These are phyloP conservation scores for Galeopsomyia nigrocyanea DNA, from an alignment of 2,888 invertebrate species.

Conservation along the genomic window DNA sequence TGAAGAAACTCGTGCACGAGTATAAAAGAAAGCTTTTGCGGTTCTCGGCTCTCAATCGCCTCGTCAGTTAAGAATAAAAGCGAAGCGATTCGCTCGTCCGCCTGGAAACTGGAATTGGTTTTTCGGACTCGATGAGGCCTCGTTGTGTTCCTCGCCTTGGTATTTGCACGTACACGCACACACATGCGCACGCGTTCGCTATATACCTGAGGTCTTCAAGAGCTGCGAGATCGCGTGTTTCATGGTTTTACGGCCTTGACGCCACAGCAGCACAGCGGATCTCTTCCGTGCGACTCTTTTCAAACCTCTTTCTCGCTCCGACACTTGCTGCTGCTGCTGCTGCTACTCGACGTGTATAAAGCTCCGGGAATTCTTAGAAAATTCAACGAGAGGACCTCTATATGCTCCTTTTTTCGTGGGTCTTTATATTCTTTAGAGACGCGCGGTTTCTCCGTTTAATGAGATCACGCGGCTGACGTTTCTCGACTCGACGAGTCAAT, in stretches of 20 bases:
- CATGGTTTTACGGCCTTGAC: background rate
- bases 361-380: constrained; percentile 34
- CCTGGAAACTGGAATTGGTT: constrained; percentile 32
- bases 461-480: constrained; percentile 28
- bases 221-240: background rate
- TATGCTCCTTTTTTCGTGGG: background rate
- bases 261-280: background rate
- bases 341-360: constrained; percentile 13
- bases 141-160: constrained; percentile 28
- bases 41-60: background rate
- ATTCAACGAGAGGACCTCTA: background rate
- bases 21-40: background rate
- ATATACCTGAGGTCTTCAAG: background rate
- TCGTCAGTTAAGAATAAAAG: background rate
- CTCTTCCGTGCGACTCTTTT: too few species aligned
- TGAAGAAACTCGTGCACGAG: background rate
- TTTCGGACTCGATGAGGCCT: constrained; percentile 27
- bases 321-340: constrained; percentile 15
- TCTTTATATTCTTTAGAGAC: background rate
- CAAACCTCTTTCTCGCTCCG: background rate
- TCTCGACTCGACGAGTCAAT: constrained; percentile 9
- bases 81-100: background rate
- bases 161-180: constrained; percentile 7
- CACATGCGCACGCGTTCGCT: background rate
- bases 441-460: constrained; percentile 17